Conservation (phyloP, 2,797 vertebrate species). For the Sebastes dallii region DNA sequence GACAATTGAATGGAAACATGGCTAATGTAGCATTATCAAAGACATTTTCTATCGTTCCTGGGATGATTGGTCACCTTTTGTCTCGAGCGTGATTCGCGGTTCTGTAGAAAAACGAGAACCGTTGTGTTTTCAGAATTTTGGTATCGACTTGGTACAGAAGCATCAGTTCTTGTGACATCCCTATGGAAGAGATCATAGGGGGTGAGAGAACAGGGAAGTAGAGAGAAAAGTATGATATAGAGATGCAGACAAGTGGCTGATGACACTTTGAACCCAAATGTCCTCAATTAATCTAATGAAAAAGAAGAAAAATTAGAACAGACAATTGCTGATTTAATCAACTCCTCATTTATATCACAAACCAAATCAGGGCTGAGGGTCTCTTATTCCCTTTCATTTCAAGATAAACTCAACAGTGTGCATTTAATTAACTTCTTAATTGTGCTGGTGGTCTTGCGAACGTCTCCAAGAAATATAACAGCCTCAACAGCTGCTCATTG, state of each 20-base stretch:
- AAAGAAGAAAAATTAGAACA: constrained; percentile 2
- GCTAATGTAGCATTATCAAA: too few relatives aligned
- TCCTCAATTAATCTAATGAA: constrained; percentile 36
- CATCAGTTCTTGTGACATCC: too few relatives aligned
- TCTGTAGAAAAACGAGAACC: too few relatives aligned
- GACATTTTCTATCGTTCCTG: too few relatives aligned
- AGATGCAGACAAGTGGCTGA: not conserved
- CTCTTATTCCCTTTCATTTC: constrained; percentile 38
- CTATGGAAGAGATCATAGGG: not conserved
- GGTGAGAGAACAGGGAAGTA: not conserved
- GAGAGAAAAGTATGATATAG: not conserved
- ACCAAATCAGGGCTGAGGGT: constrained; percentile 24
- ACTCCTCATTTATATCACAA: constrained; percentile 43
- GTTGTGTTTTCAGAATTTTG: too few relatives aligned
- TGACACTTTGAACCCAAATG: constrained; percentile 19
- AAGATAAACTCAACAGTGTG: not conserved
- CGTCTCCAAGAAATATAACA: not conserved
- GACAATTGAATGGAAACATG: too few relatives aligned
- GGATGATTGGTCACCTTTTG: too few relatives aligned
- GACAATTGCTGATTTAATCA: constrained; percentile 12
- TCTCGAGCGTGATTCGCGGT: too few relatives aligned
- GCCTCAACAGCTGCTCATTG: not conserved
- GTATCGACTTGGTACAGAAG: too few relatives aligned
- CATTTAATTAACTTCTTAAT: constrained; percentile 34
- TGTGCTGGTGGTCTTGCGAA: not conserved